Percentiles rank a stretch among this genome's conserved stretches.
These are phyloP conservation scores for Pimpla rufipes DNA, from an alignment of 2,888 invertebrate species.

Conservation along the genomic window DNA sequence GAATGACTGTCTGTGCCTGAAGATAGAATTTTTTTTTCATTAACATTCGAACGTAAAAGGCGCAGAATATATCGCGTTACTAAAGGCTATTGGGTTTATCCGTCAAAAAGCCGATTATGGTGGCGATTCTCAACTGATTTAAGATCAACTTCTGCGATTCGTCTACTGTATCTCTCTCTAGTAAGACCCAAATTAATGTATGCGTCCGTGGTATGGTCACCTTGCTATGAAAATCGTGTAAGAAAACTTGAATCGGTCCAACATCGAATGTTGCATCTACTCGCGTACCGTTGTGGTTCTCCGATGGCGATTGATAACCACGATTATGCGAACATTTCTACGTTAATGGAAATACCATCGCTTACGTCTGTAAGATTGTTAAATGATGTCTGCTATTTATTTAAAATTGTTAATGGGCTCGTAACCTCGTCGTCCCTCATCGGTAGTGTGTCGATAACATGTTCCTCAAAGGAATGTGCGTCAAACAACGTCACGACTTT, in stretches of 20 bases:
- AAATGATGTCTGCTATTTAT: too few species aligned
- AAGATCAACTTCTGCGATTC: not conserved
- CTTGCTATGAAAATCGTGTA: not conserved
- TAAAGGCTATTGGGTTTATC: too few species aligned
- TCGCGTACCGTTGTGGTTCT: not conserved
- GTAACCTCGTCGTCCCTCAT: too few species aligned
- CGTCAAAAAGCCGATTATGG: too few species aligned
- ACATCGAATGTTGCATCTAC: not conserved
- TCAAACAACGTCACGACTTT: too few species aligned
- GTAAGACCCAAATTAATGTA: not conserved
- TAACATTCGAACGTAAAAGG: too few species aligned
- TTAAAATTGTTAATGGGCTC: too few species aligned
- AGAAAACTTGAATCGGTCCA: not conserved
- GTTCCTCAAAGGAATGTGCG: too few species aligned
- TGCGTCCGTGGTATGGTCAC: not conserved
- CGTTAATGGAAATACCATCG: not conserved
- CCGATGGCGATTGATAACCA: not conserved
- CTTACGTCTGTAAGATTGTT: not conserved
- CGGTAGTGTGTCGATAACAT: too few species aligned
- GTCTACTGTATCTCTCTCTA: not conserved
- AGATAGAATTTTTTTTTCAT: slow-evolving; percentile 26
- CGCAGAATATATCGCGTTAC: not conserved
- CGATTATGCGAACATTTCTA: not conserved
- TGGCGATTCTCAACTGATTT: slow-evolving; percentile 3
- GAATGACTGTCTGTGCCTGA: slow-evolving; percentile 79